Conservation (phyloP, 2,797 vertebrate species). For the Oreochromis grahami region DNA sequence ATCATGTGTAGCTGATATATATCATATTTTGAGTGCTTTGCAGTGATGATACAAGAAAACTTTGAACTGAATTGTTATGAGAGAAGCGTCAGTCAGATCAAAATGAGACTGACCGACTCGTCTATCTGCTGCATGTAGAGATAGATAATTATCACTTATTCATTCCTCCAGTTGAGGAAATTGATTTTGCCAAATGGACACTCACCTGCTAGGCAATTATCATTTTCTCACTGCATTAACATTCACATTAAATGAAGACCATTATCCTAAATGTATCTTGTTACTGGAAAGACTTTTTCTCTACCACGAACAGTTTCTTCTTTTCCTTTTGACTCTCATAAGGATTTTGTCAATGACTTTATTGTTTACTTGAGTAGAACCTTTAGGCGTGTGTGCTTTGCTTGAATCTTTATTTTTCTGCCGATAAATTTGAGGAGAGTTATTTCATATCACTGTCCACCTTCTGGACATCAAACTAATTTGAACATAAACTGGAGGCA, state of each 20-base stretch:
- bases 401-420: background rate
- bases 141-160: background rate
- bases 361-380: background rate
- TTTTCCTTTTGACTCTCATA: background rate
- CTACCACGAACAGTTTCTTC: background rate
- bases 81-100: background rate
- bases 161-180: background rate
- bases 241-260: accelerated
- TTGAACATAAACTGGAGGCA: background rate
- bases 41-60: background rate
- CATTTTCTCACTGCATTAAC: background rate
- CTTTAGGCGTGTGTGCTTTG: background rate
- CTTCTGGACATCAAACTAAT: background rate
- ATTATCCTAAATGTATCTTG: background rate
- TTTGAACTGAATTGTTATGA: background rate
- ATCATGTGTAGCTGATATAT: background rate
- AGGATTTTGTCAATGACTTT: background rate
- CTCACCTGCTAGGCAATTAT: background rate
- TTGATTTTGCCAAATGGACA: background rate
- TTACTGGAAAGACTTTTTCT: background rate
- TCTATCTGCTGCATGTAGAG: background rate
- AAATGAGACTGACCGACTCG: background rate
- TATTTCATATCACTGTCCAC: background rate
- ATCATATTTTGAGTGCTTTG: background rate
- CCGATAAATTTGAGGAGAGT: background rate